Evolutionary conservation across 2,888 invertebrate genomes (phyloP).

Genomic region (Pyrocoelia pectoralis): DNA sequence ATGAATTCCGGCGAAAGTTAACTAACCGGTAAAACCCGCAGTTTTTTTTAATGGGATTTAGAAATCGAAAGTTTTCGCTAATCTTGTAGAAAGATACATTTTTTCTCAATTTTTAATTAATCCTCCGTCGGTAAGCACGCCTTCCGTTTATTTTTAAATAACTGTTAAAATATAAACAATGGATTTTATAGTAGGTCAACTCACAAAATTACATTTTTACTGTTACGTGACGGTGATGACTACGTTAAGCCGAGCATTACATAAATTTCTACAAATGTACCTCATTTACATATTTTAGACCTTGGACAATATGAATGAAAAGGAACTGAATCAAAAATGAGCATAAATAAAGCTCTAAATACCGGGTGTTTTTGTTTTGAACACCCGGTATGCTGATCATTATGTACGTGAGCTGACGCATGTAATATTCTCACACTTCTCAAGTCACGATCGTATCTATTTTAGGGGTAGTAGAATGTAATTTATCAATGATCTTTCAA

Average conservation of each 20-base stretch:
- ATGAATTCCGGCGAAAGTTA: constrained; percentile 30
- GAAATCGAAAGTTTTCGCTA: constrained; percentile 28
- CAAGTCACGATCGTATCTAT: no score
- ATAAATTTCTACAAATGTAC: neutral
- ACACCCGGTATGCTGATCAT: no score
- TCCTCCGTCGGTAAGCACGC: neutral
- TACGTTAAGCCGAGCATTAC: neutral
- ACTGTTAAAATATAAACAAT: constrained; percentile 10
- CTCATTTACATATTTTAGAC: constrained; percentile 8
- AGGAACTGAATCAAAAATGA: no score
- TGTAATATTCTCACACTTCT: no score
- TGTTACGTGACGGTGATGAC: constrained; percentile 11
- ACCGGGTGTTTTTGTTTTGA: no score
- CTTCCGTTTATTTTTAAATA: constrained; percentile 5
- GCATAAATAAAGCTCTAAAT: no score
- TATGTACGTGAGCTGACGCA: no score
- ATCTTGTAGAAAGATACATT: neutral
- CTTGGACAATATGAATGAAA: neutral
- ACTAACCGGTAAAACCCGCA: constrained; percentile 26
- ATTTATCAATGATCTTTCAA: no score
- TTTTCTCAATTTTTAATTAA: neutral
- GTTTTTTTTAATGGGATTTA: constrained; percentile 22
- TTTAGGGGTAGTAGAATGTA: no score
- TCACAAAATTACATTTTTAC: constrained; percentile 18
- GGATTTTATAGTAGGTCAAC: constrained; percentile 18